Evolutionary conservation across 2,113 vertebrate species (phyloP).

Genomic region (Edolisoma coerulescens): DNA sequence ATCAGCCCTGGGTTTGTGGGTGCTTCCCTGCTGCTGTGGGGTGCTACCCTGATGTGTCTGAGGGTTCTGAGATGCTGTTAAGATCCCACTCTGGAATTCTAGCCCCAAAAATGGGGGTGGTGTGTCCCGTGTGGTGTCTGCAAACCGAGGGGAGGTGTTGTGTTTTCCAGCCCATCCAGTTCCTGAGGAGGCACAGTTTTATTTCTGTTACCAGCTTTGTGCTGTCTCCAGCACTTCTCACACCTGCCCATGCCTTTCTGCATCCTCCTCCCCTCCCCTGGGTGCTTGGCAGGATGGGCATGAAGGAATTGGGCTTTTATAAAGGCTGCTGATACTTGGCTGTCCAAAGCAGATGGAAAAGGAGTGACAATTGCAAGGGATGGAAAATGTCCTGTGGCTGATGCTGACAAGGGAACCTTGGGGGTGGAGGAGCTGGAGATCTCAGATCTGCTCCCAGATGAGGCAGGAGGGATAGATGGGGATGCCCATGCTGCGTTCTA

Average conservation of each 20-base stretch:
- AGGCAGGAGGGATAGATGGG: background rate
- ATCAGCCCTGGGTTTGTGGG: background rate
- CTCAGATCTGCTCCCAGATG: background rate
- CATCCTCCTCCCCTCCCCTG: background rate
- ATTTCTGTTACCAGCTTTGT: background rate
- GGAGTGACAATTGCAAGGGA: background rate
- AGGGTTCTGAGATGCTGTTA: background rate
- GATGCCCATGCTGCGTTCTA: background rate
- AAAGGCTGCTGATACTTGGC: background rate
- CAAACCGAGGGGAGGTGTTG: background rate
- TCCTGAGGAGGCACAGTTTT: background rate
- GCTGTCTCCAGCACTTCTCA: background rate
- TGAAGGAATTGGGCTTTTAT: fast-evolving
- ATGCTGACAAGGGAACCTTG: background rate
- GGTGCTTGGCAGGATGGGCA: background rate
- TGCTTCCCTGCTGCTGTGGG: background rate
- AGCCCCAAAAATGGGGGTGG: background rate
- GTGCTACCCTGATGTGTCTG: background rate
- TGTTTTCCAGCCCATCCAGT: background rate
- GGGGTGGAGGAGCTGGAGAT: background rate
- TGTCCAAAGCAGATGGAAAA: background rate
- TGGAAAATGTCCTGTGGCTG: background rate
- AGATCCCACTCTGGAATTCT: background rate
- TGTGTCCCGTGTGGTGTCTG: background rate
- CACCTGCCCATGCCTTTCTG: background rate